Evolutionary conservation across 2,888 invertebrate genomes (phyloP), one percentile per base, ranked within the genome.

Genomic region (Drymonia ruficornis): DNA sequence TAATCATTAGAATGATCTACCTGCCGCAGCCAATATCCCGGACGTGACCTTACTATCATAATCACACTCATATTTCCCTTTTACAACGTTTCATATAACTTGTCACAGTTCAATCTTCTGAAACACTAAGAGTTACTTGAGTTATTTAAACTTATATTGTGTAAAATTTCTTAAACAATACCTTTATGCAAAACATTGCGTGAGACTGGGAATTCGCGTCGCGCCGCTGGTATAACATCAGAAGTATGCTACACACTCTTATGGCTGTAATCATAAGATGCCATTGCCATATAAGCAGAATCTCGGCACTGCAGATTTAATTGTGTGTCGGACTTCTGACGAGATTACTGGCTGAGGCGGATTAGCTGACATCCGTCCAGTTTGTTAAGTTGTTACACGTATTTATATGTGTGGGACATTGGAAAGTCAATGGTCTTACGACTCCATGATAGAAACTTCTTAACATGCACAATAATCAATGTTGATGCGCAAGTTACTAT

Each of bases 201-300:
- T 84, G 83, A 53, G 85, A 83, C 79, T 85, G 84, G 76, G 85
- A 84, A 83, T 59, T 62, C 53, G 46, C 51, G 51, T 50, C 23
- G 56, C 65, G 53, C 59, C 53, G 46, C 38, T 59, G 52, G 63
- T 56, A 49, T 56, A 55, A 52, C 53, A 49, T 46, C 45, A 59
- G 52, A 53, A 47, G 34, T 48, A 43, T 50, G 29, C 19, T 23
- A 18, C 29, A 28, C 51, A 44, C 55, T 53, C 61, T 59, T 66
- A 65, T 57, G 59, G 38, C 52, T 31, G 12, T 52, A 36, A 54
- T 44, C 38, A 53, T 63, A 70, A 67, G 55, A 54, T 44, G 57
- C 40, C 47, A 59, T 56, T 50, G 40, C 55, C 61, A 3, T 36
- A 36, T 36, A n/a, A n/a, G 1, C 31, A 11, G 31, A 11, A 34